These are phyloP conservation scores for Frieseomelitta varia DNA, from an alignment of 1,140 invertebrate species.

Conservation along the genomic window DNA sequence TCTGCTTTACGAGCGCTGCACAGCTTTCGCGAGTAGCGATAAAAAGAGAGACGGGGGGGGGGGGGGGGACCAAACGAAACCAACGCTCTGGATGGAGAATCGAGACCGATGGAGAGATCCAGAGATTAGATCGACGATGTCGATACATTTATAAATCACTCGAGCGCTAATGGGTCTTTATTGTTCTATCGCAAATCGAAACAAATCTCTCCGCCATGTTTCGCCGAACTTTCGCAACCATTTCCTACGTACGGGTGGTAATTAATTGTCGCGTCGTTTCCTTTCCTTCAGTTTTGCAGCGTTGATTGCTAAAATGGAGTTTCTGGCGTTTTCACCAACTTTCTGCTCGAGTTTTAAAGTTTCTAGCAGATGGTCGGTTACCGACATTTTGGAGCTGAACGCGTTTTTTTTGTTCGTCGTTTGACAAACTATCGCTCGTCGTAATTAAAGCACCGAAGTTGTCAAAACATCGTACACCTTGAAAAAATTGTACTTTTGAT, in stretches of 20 bases:
- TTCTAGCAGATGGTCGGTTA: too few relatives aligned
- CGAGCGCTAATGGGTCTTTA: background rate
- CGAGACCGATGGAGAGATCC: background rate
- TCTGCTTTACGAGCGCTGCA: slow-evolving; percentile 17
- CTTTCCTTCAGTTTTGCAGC: background rate
- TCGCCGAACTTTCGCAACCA: background rate
- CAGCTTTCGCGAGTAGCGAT: slow-evolving; percentile 1
- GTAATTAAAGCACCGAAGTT: too few relatives aligned
- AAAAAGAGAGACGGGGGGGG: background rate
- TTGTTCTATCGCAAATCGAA: background rate
- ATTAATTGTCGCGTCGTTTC: background rate
- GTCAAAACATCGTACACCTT: too few relatives aligned
- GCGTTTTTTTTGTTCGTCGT: too few relatives aligned
- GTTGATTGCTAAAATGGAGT: too few relatives aligned
- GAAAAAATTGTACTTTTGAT: too few relatives aligned
- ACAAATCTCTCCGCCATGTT: background rate
- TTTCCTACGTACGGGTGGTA: background rate
- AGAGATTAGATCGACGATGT: background rate
- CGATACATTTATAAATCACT: background rate
- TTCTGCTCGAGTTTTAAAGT: too few relatives aligned
- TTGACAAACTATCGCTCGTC: too few relatives aligned
- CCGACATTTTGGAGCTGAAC: too few relatives aligned
- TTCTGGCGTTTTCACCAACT: too few relatives aligned
- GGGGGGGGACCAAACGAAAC: background rate
- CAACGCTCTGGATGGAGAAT: too few relatives aligned